Base-by-base conservation (phyloP, 2,888 invertebrate genomes). In the Drosophila suboccidentalis region DNA sequence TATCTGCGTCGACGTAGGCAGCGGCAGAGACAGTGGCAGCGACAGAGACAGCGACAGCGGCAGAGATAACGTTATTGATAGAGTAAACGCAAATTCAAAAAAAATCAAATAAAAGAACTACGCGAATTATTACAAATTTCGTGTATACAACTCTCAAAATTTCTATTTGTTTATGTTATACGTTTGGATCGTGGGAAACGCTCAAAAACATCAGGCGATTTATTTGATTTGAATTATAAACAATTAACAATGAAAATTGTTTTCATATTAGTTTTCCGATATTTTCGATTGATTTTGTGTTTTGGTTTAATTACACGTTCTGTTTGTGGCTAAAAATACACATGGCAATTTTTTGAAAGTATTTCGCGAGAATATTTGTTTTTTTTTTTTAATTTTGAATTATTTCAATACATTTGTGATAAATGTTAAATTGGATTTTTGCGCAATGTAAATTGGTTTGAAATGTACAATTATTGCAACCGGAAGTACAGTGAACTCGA, bases 301-400 rank as follows among this genome's bases (percentile, higher is more conserved):
- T 69, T 77, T 67, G 59, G 55, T 57, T 57, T 64, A 64, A 75
- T 68, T 51, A 49, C 80, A 87, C 80, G 72, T 67, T 70, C 64
- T 38, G 29, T 61, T 39, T 44, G 9, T 36, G 46, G 22, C 75
- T 77, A 78, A 39, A 76, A 78, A 66, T 78, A 74, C 13, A 6
- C 8, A 36, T 54, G 44, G 8, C 11, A 55, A 51, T 62, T 76
- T 50, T 41, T 53, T 38, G 47, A 32, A 19, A 17, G 51, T 51
- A 39, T 41, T 17, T 9, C 0, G 22, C 4, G 4, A 22, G 22
- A 22, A 4, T 3, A 22, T 22, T 22, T 22, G 22, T 22, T 4
- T 22, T 22, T 22, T 4, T 6, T 32, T 5, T 0, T 19, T 6
- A 15, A 19, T 11, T 9, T 15, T 34, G 26, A 41, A 17, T 10